Evolutionary conservation across 2,797 vertebrate genomes (phyloP).

Genomic region (Pempheris klunzingeri): DNA sequence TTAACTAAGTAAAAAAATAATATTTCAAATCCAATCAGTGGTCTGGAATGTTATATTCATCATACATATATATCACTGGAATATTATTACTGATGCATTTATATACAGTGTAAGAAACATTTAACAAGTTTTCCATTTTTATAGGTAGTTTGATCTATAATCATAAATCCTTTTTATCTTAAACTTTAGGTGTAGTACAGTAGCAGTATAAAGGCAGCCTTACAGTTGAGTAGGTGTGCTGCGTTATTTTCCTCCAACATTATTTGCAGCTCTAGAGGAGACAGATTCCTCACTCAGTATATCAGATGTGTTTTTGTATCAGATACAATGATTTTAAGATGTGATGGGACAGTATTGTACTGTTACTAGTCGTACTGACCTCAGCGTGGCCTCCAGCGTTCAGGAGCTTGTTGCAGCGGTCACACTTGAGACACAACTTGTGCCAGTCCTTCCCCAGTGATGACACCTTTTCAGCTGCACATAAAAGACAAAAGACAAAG

Average conservation of each 20-base stretch:
- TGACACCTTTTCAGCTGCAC: constrained; percentile 94
- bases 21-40: no score
- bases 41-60: neutral
- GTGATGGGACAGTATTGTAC: neutral
- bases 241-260: neutral
- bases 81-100: neutral
- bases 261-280: neutral
- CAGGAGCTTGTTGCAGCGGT: constrained; percentile 96
- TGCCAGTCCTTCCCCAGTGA: constrained; percentile 99
- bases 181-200: no score
- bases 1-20: neutral
- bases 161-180: neutral
- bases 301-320: neutral
- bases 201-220: neutral
- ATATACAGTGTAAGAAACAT: neutral
- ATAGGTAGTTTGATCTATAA: neutral
- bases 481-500: constrained; percentile 48
- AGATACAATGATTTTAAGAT: neutral
- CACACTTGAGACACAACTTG: constrained; percentile 97
- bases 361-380: constrained; percentile 81
- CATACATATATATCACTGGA: neutral
- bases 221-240: neutral
- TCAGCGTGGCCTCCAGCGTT: constrained; percentile 94
- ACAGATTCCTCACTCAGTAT: no score
- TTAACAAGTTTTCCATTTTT: neutral